Evolutionary conservation across 2,113 vertebrate species (phyloP).

Genomic region (Pseudopipra pipra): DNA sequence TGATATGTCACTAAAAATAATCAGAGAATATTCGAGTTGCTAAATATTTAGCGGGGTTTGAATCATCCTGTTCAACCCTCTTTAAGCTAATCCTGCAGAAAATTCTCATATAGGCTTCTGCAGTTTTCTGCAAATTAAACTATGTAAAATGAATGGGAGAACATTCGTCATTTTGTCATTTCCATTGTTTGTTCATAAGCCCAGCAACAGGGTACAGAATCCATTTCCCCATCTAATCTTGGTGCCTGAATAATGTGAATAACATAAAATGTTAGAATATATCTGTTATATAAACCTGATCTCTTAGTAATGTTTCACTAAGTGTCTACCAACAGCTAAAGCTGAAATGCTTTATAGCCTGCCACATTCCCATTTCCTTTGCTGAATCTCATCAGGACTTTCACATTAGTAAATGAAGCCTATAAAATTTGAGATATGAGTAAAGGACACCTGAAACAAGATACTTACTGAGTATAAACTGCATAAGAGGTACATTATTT

Average conservation of each 20-base stretch:
- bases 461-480: background rate
- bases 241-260: constrained; percentile 63
- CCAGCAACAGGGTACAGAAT: constrained; percentile 45
- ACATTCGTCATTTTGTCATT: constrained; percentile 71
- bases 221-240: constrained; percentile 57
- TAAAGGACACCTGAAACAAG: constrained; percentile 32
- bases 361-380: constrained; percentile 28
- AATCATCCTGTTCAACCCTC: background rate
- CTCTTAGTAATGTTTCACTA: constrained; percentile 22
- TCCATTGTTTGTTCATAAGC: constrained; percentile 68
- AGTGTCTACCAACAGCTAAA: constrained; percentile 2
- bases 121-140: constrained; percentile 33
- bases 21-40: background rate
- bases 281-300: constrained; percentile 44
- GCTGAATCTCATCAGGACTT: constrained; percentile 47
- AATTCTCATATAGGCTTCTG: constrained; percentile 1
- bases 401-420: constrained; percentile 14
- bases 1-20: background rate
- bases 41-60: constrained; percentile 30
- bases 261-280: constrained; percentile 54
- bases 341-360: constrained; percentile 15
- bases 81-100: constrained; percentile 24
- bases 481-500: background rate
- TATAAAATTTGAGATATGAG: constrained; percentile 43
- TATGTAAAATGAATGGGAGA: constrained; percentile 38